Evolutionary conservation across 2,113 vertebrate species (phyloP).

Genomic region (Felis chaus): DNA sequence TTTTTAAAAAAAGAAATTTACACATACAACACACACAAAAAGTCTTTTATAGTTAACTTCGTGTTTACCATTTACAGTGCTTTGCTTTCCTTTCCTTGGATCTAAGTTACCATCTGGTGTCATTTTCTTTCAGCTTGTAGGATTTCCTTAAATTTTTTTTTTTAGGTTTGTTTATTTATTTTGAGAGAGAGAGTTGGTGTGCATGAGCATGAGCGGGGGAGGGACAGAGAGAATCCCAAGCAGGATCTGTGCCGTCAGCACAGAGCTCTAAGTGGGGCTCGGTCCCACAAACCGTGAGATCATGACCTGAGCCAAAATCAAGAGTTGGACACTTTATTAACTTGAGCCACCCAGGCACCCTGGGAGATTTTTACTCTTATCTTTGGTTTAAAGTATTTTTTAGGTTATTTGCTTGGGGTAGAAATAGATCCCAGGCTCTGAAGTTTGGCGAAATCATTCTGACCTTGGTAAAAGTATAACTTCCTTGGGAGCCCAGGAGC

Average conservation of each 20-base stretch:
- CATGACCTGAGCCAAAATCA: too few relatives aligned
- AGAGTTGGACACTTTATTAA: too few relatives aligned
- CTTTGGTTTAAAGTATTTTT: neutral
- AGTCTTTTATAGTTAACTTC: neutral
- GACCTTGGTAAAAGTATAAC: neutral
- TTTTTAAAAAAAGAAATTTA: neutral
- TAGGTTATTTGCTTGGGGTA: neutral
- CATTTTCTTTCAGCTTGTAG: neutral
- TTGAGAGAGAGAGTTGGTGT: too few relatives aligned
- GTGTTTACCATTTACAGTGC: neutral
- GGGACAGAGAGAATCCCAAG: too few relatives aligned
- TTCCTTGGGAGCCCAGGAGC: neutral
- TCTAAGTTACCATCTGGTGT: neutral
- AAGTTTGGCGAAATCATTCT: neutral
- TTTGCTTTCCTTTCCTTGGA: neutral
- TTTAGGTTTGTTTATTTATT: too few relatives aligned
- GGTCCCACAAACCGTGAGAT: too few relatives aligned
- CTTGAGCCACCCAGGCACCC: too few relatives aligned
- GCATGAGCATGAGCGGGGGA: too few relatives aligned
- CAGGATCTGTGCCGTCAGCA: too few relatives aligned
- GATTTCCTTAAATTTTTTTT: neutral
- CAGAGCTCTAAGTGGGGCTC: too few relatives aligned
- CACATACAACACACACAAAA: neutral
- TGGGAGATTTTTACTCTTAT: neutral
- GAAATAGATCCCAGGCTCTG: neutral